phyloP scores from a whole-genome alignment of 2,888 invertebrate genomes.

The Chymomyza fuscimana region DNA sequence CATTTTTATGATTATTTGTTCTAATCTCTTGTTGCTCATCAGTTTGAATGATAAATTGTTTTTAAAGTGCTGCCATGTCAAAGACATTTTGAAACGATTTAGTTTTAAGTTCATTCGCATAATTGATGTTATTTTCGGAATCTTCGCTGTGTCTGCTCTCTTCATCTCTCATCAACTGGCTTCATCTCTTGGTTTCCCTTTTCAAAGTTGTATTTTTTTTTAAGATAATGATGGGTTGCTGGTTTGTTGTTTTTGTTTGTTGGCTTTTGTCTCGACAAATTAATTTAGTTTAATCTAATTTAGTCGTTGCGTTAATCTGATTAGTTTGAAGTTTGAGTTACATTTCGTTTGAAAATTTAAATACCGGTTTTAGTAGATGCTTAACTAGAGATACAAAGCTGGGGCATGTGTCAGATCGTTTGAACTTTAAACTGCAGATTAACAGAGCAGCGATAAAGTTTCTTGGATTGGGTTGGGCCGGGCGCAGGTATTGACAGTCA shows the following conservation, averaged over 20 bases:
- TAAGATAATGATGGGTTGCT: neutral
- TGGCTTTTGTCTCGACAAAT: constrained; percentile 37
- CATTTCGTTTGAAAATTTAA: neutral
- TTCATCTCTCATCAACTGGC: too few species aligned
- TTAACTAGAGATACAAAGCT: neutral
- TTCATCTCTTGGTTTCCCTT: neutral
- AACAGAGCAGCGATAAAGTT: neutral
- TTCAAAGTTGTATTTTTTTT: neutral
- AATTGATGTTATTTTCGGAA: constrained; percentile 55
- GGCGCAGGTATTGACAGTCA: constrained; percentile 23
- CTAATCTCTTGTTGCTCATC: constrained; percentile 43
- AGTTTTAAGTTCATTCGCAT: constrained; percentile 48
- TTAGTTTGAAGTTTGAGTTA: constrained; percentile 36
- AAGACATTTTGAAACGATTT: constrained; percentile 44
- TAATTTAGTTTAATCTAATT: constrained; percentile 58
- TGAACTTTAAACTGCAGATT: neutral
- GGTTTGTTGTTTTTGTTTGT: constrained; percentile 18
- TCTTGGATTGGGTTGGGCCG: neutral
- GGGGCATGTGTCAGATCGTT: neutral
- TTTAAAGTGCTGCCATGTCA: constrained; percentile 57
- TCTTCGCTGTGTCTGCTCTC: neutral
- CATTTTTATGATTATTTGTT: constrained; percentile 4
- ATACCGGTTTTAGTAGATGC: constrained; percentile 19
- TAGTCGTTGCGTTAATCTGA: constrained; percentile 56
- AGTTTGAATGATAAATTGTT: constrained; percentile 56